A percentile compares a stretch with the other conserved stretches of the same genome.
Conservation (phyloP, 2,888 invertebrate genomes). For the Harpalus rufipes region DNA sequence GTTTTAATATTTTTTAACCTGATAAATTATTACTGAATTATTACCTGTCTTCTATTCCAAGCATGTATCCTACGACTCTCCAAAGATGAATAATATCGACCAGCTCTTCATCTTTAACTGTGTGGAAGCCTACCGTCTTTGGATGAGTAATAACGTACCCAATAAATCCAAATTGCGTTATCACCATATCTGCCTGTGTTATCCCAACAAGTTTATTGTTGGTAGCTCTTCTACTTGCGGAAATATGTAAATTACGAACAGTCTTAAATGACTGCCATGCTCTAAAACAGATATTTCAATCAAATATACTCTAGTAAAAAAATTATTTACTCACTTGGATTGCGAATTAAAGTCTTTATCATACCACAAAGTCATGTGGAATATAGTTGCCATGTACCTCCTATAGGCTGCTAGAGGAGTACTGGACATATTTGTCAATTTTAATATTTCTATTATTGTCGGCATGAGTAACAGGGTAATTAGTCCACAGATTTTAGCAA, state of each 20-base stretch:
- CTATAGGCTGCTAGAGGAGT: conserved; percentile 84
- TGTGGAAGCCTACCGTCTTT: conserved; percentile 83
- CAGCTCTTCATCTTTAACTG: conserved; percentile 82
- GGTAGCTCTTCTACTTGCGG: conserved; percentile 79
- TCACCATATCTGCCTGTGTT: conserved; percentile 89
- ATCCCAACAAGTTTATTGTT: conserved; percentile 80
- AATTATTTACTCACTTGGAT: conserved; percentile 80
- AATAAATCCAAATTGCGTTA: conserved; percentile 93
- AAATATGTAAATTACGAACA: conserved; percentile 84
- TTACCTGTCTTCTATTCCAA: conserved; percentile 90
- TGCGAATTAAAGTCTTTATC: conserved; percentile 83
- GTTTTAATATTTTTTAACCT: too few species aligned
- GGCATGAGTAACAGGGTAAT: conserved; percentile 87
- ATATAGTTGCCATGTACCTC: conserved; percentile 88
- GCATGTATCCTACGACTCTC: conserved; percentile 88
- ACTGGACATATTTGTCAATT: conserved; percentile 85
- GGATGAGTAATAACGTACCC: conserved; percentile 85
- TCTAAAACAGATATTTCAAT: conserved; percentile 74
- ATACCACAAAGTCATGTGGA: conserved; percentile 90
- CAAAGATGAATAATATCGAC: conserved; percentile 90
- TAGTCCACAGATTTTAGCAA: conserved; percentile 88
- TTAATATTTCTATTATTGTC: conserved; percentile 85
- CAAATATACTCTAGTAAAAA: too few species aligned
- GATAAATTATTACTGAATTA: neutral
- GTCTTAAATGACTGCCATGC: conserved; percentile 84